A percentile compares a stretch with the other conserved stretches of the same genome.
phyloP scores from a whole-genome alignment of 37 sponge, comb jelly and placozoan genomes.

The Corticium candelabrum region DNA sequence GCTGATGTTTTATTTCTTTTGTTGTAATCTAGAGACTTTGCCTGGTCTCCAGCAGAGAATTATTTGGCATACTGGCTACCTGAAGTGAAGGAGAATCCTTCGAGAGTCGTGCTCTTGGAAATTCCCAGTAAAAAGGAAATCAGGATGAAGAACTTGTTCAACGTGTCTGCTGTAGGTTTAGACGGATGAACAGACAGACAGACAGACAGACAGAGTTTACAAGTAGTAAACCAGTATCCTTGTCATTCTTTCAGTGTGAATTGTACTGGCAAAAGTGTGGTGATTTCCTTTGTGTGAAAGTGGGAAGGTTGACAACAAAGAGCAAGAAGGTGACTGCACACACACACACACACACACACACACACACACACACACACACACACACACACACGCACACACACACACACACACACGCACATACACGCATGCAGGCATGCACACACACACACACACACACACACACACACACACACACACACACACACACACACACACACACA shows the following conservation, averaged over 20 bases:
- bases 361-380: not conserved
- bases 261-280: constrained; percentile 92
- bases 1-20: constrained; percentile 1
- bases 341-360: too few relatives aligned
- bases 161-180: constrained; percentile 63
- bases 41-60: constrained; percentile 84
- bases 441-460: not conserved
- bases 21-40: constrained; percentile 51
- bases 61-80: constrained; percentile 92
- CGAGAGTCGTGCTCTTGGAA: constrained; percentile 79
- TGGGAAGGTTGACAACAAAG: constrained; percentile 70
- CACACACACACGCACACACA: not conserved
- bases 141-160: constrained; percentile 80
- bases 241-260: constrained; percentile 41
- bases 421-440: too few relatives aligned
- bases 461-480: constrained; percentile 1
- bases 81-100: constrained; percentile 70
- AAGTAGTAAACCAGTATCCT: too few relatives aligned
- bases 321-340: constrained; percentile 73
- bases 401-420: not conserved
- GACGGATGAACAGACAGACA: not conserved
- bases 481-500: not conserved
- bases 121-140: constrained; percentile 74
- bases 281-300: constrained; percentile 73
- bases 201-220: not conserved